Evolutionary conservation across 2,113 vertebrate species (phyloP).

Genomic region (Myrmophylax atrothorax): DNA sequence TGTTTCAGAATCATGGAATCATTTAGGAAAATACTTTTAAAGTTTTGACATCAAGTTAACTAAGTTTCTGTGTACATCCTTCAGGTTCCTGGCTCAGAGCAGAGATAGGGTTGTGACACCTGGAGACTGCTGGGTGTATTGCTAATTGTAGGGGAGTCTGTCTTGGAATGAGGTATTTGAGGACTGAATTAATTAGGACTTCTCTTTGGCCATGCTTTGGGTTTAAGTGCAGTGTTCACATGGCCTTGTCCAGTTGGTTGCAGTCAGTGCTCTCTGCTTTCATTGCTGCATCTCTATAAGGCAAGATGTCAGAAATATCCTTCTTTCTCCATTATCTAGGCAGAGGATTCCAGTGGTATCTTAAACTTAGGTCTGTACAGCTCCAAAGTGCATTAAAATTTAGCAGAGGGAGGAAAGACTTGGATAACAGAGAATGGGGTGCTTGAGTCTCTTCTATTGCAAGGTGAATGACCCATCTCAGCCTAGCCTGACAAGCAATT

Average conservation of each 20-base stretch:
- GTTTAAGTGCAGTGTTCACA: neutral
- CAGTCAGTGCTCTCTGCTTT: neutral
- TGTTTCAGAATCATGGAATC: neutral
- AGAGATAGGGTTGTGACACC: neutral
- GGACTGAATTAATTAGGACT: neutral
- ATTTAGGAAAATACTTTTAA: neutral
- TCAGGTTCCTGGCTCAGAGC: neutral
- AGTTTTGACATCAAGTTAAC: neutral
- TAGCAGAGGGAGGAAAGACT: neutral
- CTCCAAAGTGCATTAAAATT: neutral
- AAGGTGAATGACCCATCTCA: neutral
- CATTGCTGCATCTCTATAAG: neutral
- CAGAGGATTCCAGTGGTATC: neutral
- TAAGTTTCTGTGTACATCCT: neutral
- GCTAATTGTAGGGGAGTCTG: neutral
- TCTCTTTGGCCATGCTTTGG: neutral
- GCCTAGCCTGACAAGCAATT: neutral
- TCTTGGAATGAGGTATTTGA: neutral
- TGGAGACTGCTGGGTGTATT: neutral
- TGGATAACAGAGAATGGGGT: neutral
- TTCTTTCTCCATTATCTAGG: neutral
- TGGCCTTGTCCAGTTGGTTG: neutral
- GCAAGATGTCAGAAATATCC: neutral
- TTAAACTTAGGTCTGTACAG: neutral
- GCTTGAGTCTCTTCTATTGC: neutral